Conservation (phyloP, 1,140 invertebrate genomes). For the Colletes latitarsis region DNA sequence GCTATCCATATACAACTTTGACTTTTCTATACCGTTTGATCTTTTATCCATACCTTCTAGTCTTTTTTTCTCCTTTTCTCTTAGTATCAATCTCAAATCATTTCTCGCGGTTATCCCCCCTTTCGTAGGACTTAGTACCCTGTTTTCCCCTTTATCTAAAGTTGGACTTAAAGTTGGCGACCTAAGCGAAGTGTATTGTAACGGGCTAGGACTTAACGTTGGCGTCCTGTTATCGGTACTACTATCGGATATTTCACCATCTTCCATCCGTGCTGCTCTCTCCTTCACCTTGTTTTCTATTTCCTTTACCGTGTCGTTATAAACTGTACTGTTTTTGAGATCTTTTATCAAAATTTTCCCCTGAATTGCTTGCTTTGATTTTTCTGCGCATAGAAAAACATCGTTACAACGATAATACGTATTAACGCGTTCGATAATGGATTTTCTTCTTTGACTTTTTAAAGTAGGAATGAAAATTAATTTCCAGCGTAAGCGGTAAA, state of each 20-base stretch:
- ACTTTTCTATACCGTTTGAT: conserved; percentile 69
- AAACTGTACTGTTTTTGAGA: conserved; percentile 85
- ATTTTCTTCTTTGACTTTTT: conserved; percentile 23
- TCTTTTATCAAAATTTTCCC: conserved; percentile 84
- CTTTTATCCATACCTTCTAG: conserved; percentile 80
- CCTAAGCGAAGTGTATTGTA: conserved; percentile 49
- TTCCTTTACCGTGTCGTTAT: conserved; percentile 85
- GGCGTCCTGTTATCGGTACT: conserved; percentile 81
- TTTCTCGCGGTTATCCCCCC: conserved; percentile 71
- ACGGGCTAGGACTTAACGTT: conserved; percentile 74
- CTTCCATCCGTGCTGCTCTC: conserved; percentile 84
- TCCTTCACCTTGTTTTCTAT: conserved; percentile 85
- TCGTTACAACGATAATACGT: conserved; percentile 32
- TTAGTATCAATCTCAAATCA: conserved; percentile 79
- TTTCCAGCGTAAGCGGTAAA: too few species aligned
- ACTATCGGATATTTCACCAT: conserved; percentile 84
- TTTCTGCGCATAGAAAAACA: conserved; percentile 67
- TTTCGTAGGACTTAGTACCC: conserved; percentile 32
- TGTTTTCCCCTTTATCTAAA: conserved; percentile 56
- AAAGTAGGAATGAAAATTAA: too few species aligned
- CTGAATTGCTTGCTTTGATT: conserved; percentile 70
- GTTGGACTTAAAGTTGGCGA: conserved; percentile 52
- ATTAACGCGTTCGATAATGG: conserved; percentile 26
- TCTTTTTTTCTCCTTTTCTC: conserved; percentile 80
- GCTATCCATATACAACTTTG: conserved; percentile 74